Percentiles rank a stretch among this genome's conserved stretches.
Conservation (phyloP, 2,888 invertebrate species). For the Lottia gigantea region DNA sequence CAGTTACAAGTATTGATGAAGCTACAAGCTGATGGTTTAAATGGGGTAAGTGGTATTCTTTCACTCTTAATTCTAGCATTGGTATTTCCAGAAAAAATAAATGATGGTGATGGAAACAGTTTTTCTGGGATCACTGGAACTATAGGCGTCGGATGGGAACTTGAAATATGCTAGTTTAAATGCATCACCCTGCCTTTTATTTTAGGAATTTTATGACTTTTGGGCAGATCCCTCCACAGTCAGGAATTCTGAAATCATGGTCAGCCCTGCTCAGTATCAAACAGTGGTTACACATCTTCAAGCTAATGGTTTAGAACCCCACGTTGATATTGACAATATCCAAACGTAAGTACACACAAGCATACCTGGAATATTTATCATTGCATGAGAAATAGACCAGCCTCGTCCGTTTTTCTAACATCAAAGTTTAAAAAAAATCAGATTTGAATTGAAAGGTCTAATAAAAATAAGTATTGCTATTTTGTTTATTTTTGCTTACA, state of each 20-base stretch:
- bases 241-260: background rate
- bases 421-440: no score
- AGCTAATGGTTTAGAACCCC: background rate
- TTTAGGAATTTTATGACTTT: background rate
- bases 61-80: background rate
- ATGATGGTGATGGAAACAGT: no score
- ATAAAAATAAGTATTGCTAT: no score
- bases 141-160: no score
- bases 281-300: background rate
- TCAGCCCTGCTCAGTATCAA: background rate
- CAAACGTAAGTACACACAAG: background rate
- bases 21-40: background rate
- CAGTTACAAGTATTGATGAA: background rate
- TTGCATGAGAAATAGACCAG: no score
- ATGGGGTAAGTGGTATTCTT: background rate
- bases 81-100: background rate
- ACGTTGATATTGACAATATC: background rate
- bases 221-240: background rate
- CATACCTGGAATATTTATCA: background rate
- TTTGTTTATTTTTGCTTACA: no score
- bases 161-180: no score
- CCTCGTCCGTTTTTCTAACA: no score
- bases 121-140: no score
- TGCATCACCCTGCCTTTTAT: no score
- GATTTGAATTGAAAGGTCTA: no score